Base-by-base conservation (phyloP, 2,113 vertebrate species). In the Rhadina sibilatrix region DNA sequence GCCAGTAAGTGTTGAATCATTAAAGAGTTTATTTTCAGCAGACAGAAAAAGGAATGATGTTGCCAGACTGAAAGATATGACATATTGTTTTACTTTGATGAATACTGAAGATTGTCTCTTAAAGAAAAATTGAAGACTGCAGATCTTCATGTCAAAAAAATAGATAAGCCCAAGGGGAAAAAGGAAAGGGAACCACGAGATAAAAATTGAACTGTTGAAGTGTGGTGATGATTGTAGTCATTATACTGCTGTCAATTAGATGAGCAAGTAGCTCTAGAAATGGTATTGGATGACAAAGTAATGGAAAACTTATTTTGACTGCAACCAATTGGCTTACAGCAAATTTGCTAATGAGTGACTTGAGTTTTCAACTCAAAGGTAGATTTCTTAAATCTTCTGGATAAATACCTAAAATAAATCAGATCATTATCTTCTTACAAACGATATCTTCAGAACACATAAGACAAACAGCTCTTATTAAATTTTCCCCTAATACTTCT, bases 1-100 rank as follows among this genome's bases (percentile, higher is more conserved):
- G 15, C 37, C 69, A 72, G 53, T 38, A 95, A 88, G 76, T 87
- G 42, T n/a, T 35, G 69, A 68, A 91, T 89, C 74, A 69, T 91
- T 71, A 72, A 75, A 87, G 81, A 93, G 18, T 93, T 93, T 96
- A 83, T 96, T 96, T 95, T 96, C 92, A 93, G 96, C 76, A 93
- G 49, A 64, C n/a, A 82, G 83, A 65, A 86, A 56, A 87, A 89
- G 49, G 75, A 87, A 68, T 84, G 49, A 44, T 71, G 46, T 9
- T 75, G 40, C 40, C 20, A 8, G 40, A 81, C 82, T 83, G 93
- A 95, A 97, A 90, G 40, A 64, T 81, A 81, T 92, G 93, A 93
- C 92, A 94, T 93, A 81, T 20, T 75, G 53, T 95, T 95, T 80
- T 92, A 92, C 72, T 82, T 95, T 90, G 83, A 92, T 81, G 76